These are phyloP conservation scores for Agraylea sexmaculata DNA, from an alignment of 1,140 invertebrate genomes.

Conservation along the genomic window DNA sequence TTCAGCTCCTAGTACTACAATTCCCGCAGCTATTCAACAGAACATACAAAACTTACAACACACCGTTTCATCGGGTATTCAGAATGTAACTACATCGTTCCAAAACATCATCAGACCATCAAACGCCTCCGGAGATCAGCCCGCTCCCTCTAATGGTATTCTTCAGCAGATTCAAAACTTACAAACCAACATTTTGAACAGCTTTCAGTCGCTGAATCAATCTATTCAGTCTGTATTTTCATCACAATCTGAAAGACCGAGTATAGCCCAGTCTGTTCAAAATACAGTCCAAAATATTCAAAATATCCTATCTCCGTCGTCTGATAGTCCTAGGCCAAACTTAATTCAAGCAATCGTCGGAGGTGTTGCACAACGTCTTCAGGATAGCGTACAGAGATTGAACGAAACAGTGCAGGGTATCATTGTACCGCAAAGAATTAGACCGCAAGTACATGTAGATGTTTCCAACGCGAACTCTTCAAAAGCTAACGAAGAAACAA, in stretches of 20 bases:
- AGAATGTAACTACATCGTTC: constrained; percentile 11
- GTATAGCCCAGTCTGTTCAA: too few relatives aligned
- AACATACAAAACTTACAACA: constrained; percentile 13
- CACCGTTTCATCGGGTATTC: constrained; percentile 6
- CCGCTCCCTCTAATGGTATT: constrained; percentile 4
- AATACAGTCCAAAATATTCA: constrained; percentile 17
- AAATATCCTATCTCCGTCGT: constrained; percentile 5
- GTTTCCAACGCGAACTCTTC: too few relatives aligned
- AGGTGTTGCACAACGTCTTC: constrained; percentile 9
- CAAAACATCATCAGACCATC: neutral
- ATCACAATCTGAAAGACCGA: too few relatives aligned
- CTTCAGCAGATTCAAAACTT: constrained; percentile 15
- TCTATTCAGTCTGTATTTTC: too few relatives aligned
- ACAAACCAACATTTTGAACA: constrained; percentile 7
- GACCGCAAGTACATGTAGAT: too few relatives aligned
- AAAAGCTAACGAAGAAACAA: neutral
- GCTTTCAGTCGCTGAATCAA: constrained; percentile 16
- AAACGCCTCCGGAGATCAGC: neutral
- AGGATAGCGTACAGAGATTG: constrained; percentile 7
- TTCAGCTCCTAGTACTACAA: constrained; percentile 1
- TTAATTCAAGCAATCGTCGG: constrained; percentile 5
- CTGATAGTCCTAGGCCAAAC: constrained; percentile 2
- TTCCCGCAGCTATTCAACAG: constrained; percentile 4
- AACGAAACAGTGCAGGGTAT: constrained; percentile 4
- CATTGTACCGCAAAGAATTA: neutral